Evolutionary conservation across 2,113 vertebrate genomes (phyloP).

Genomic region (Enhydra lutris): DNA sequence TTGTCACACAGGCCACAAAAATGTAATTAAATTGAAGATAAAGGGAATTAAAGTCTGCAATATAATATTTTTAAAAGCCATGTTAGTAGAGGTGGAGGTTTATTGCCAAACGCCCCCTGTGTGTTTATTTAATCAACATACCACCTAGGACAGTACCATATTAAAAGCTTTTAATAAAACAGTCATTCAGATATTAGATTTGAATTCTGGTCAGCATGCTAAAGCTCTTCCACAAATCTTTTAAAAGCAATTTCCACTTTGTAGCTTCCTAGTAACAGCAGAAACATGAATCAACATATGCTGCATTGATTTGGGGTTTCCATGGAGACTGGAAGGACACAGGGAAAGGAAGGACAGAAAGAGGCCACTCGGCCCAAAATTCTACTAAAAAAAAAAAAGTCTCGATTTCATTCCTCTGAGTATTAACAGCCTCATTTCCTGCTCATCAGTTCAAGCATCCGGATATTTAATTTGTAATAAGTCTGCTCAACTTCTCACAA

Average conservation of each 20-base stretch:
- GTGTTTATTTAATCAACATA: conserved; percentile 46
- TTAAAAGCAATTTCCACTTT: conserved; percentile 79
- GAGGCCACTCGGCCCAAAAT: conserved; percentile 66
- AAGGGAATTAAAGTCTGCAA: conserved; percentile 73
- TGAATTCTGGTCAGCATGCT: conserved; percentile 73
- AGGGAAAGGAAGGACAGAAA: conserved; percentile 62
- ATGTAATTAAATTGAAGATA: conserved; percentile 82
- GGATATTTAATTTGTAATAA: conserved; percentile 56
- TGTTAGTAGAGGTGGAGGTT: conserved; percentile 61
- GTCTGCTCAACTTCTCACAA: neutral
- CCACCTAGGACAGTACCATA: conserved; percentile 51
- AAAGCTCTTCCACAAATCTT: conserved; percentile 76
- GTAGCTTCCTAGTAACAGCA: conserved; percentile 71
- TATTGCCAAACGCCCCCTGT: conserved; percentile 71
- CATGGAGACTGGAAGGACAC: conserved; percentile 72
- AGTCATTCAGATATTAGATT: conserved; percentile 79
- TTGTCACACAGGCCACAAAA: conserved; percentile 64
- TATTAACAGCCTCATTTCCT: conserved; percentile 62
- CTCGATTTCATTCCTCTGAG: conserved; percentile 56
- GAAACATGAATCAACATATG: conserved; percentile 72
- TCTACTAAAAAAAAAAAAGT: conserved; percentile 33
- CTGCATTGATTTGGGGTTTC: conserved; percentile 68
- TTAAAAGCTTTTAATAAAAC: conserved; percentile 82
- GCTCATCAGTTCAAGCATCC: conserved; percentile 51
- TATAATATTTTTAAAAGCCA: conserved; percentile 83